These are phyloP conservation scores for Muraenolepis orangiensis DNA, from an alignment of 2,797 vertebrate genomes.

Conservation along the genomic window DNA sequence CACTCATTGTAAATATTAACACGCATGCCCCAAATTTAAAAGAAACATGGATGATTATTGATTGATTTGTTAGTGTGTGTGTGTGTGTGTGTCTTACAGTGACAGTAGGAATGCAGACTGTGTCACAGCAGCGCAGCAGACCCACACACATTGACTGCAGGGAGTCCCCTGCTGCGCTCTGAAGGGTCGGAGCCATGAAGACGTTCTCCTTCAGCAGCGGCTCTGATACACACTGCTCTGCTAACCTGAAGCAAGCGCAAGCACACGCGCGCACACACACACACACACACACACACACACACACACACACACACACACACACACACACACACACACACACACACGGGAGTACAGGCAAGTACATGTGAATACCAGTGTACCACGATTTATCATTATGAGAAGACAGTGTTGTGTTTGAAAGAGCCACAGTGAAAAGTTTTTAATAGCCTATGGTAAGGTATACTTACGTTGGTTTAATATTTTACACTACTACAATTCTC, in stretches of 20 bases:
- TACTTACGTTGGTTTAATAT: too few relatives aligned
- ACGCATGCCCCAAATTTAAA: background rate
- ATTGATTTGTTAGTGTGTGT: slow-evolving; percentile 13
- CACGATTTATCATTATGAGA: too few relatives aligned
- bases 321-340: background rate
- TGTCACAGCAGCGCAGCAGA: slow-evolving; percentile 85
- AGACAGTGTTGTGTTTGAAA: too few relatives aligned
- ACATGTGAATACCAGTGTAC: background rate
- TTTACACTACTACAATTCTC: too few relatives aligned
- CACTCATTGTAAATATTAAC: background rate
- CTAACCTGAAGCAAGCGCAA: slow-evolving; percentile 71
- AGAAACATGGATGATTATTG: background rate
- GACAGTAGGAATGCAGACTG: slow-evolving; percentile 84
- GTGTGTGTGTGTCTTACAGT: slow-evolving; percentile 71
- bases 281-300: slow-evolving; percentile 2
- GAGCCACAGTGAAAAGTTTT: too few relatives aligned
- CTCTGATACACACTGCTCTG: slow-evolving; percentile 80
- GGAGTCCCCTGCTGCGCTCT: slow-evolving; percentile 66
- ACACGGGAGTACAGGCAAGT: background rate
- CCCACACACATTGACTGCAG: slow-evolving; percentile 82
- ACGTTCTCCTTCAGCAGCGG: slow-evolving; percentile 80
- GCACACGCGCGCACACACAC: slow-evolving; percentile 6
- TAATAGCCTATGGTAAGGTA: too few relatives aligned
- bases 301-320: background rate
- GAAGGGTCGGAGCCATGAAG: slow-evolving; percentile 80